Conservation (phyloP, 2,797 vertebrate genomes). For the Spinibarbus caldwelli region DNA sequence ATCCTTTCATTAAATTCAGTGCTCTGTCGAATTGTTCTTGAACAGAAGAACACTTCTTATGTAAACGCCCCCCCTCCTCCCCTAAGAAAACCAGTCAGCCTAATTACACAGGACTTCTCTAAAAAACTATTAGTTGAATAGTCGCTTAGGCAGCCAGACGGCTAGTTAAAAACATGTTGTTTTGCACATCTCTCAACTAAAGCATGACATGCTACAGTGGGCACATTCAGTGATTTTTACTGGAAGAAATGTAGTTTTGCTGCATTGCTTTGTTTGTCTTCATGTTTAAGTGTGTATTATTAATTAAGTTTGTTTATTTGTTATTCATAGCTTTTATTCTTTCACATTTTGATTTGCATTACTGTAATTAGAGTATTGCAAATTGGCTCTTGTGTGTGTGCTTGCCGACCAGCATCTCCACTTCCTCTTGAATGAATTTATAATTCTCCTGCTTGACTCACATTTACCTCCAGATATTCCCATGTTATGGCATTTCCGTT, state of each 20-base stretch:
- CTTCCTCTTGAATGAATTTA: not conserved
- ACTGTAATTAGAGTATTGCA: not conserved
- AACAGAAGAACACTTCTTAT: not conserved
- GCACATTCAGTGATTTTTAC: not conserved
- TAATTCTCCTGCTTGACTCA: not conserved
- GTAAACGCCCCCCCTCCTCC: not conserved
- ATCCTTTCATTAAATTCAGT: not conserved
- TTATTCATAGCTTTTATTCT: not conserved
- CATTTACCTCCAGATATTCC: slow-evolving; percentile 5
- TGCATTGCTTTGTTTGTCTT: not conserved
- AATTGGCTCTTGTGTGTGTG: not conserved
- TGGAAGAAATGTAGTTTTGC: not conserved
- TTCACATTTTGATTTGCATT: not conserved
- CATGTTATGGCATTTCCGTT: slow-evolving; percentile 20
- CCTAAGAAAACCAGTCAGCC: not conserved
- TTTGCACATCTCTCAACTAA: not conserved
- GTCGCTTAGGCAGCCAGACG: not conserved
- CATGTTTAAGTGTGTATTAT: not conserved
- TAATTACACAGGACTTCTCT: slow-evolving; percentile 13
- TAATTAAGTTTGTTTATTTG: too few relatives aligned
- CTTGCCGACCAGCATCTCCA: not conserved
- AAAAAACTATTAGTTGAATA: not conserved
- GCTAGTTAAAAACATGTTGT: not conserved
- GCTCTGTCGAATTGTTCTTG: not conserved
- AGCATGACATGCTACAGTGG: not conserved